Evolutionary conservation across 1,140 invertebrate genomes (phyloP).

Genomic region (Cydia pomonella): DNA sequence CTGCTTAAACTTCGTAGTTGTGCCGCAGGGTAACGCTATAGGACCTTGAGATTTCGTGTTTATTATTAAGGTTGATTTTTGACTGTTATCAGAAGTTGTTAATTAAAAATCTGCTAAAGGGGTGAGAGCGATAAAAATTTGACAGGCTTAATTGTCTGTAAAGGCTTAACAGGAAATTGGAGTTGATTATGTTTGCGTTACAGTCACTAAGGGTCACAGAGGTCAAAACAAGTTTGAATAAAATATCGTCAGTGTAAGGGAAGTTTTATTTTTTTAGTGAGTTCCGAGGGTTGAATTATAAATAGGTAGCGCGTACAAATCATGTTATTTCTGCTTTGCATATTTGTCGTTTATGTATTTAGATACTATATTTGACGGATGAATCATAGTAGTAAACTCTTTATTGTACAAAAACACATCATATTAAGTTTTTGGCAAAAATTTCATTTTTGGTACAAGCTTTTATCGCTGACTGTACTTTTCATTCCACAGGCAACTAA

Average conservation of each 20-base stretch:
- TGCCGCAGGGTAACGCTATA: background rate
- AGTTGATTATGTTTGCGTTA: conserved; percentile 17
- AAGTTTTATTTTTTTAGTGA: background rate
- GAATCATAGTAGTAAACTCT: too few species aligned
- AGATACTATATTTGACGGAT: too few species aligned
- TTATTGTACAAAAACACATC: too few species aligned
- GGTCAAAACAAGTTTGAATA: background rate
- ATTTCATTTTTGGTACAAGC: too few species aligned
- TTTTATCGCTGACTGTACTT: too few species aligned
- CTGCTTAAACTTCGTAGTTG: background rate
- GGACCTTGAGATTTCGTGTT: background rate
- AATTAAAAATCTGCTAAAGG: conserved; percentile 10
- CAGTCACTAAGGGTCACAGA: background rate
- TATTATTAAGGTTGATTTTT: background rate
- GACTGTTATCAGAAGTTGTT: background rate
- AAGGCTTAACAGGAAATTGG: background rate
- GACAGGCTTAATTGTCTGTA: background rate
- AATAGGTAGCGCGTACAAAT: too few species aligned
- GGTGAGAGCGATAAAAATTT: background rate
- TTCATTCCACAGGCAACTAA: too few species aligned
- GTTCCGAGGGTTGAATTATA: background rate
- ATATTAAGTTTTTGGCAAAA: too few species aligned
- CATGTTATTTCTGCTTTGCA: too few species aligned
- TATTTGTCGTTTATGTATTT: too few species aligned
- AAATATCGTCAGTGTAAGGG: background rate